Evolutionary conservation across 92 coral and sea anemone species (phyloP).

Genomic region (Phenganax stokvisi): DNA sequence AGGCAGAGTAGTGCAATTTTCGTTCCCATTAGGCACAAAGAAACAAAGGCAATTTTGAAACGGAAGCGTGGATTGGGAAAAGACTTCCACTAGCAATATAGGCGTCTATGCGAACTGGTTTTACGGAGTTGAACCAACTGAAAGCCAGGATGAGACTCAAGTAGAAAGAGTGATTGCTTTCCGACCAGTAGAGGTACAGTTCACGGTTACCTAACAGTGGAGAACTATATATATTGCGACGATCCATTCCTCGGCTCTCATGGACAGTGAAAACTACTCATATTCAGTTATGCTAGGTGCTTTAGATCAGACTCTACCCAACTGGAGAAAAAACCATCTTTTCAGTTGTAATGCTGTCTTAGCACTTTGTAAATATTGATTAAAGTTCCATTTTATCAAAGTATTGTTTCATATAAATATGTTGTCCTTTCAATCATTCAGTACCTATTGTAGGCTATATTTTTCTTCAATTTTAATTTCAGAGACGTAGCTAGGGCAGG

Average conservation of each 20-base stretch:
- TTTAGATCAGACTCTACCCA: not conserved
- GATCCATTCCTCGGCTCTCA: not conserved
- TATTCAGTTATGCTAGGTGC: not conserved
- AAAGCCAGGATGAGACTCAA: constrained; percentile 3
- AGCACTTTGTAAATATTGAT: no score
- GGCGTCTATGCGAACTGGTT: not conserved
- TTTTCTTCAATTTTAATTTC: no score
- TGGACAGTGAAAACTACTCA: constrained; percentile 2
- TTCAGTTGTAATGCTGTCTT: not conserved
- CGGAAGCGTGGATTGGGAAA: not conserved
- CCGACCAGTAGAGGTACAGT: constrained; percentile 13
- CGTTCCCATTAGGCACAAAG: not conserved
- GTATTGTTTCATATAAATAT: no score
- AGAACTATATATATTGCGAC: constrained; percentile 13
- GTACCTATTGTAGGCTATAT: no score
- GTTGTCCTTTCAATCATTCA: no score
- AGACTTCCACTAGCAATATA: not conserved
- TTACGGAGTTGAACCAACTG: constrained; percentile 17
- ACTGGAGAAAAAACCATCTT: not conserved
- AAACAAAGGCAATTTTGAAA: constrained; percentile 11
- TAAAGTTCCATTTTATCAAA: no score
- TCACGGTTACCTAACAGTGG: constrained; percentile 4
- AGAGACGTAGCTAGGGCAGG: no score
- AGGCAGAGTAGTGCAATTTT: constrained; percentile 20
- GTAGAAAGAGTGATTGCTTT: constrained; percentile 6